phyloP scores from a whole-genome alignment of 2,888 invertebrate species.

The Chalcosyrphus nemorum region DNA sequence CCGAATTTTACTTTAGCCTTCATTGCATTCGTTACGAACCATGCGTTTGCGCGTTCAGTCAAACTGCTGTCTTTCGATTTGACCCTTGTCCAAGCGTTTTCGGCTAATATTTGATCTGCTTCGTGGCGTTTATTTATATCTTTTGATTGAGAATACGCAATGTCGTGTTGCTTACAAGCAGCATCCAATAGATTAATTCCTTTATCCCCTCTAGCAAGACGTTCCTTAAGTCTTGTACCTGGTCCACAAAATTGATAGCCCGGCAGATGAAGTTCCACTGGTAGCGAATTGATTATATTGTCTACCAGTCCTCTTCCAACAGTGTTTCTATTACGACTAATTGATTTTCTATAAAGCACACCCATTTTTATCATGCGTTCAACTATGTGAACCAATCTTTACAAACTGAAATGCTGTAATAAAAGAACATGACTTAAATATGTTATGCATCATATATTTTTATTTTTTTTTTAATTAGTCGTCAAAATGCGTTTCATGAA shows the following conservation, averaged over 20 bases:
- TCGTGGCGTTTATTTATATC: conserved; percentile 15
- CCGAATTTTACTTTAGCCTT: conserved; percentile 61
- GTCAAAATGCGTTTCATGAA: conserved; percentile 41
- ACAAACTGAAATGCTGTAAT: too few relatives aligned
- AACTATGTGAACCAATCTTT: background rate
- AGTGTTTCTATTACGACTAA: too few relatives aligned
- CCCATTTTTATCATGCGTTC: background rate
- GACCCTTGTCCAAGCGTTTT: conserved; percentile 58
- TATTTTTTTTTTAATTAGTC: background rate
- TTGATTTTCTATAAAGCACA: conserved; percentile 1
- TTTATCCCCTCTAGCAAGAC: background rate
- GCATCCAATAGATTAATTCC: background rate
- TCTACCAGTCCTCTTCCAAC: conserved; percentile 40
- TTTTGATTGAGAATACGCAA: conserved; percentile 45
- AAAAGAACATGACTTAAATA: too few relatives aligned
- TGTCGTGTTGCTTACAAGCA: conserved; percentile 16
- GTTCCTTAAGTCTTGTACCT: background rate
- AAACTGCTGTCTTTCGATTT: conserved; percentile 51
- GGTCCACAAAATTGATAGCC: conserved; percentile 68
- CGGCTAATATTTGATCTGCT: conserved; percentile 39
- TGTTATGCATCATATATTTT: too few relatives aligned
- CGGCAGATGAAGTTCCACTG: conserved; percentile 74
- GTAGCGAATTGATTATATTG: conserved; percentile 71
- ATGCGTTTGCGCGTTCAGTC: conserved; percentile 25
- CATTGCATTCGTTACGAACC: conserved; percentile 63